Evolutionary conservation across 2,797 vertebrate species (phyloP).

Genomic region (Karalla daura): DNA sequence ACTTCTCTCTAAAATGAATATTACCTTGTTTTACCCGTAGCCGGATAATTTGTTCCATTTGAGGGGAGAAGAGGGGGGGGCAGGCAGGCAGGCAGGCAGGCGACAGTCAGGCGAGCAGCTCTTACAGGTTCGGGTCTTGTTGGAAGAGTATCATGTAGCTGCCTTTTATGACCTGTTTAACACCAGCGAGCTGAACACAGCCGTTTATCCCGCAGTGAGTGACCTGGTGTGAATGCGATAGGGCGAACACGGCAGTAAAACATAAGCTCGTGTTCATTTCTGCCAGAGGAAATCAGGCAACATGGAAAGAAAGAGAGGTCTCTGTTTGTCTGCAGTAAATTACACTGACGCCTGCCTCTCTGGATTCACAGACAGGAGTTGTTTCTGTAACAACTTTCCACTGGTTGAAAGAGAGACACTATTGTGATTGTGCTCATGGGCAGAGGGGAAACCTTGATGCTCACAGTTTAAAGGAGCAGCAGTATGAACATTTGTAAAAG

Average conservation of each 20-base stretch:
- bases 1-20: slow-evolving; percentile 58
- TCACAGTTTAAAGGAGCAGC: slow-evolving; percentile 35
- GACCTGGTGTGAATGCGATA: slow-evolving; percentile 64
- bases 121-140: slow-evolving; percentile 72
- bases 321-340: slow-evolving; percentile 67
- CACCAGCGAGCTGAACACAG: slow-evolving; percentile 72
- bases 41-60: slow-evolving; percentile 77
- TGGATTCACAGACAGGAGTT: slow-evolving; percentile 38
- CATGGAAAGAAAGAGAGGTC: slow-evolving; percentile 68
- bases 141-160: slow-evolving; percentile 74
- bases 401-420: slow-evolving; percentile 46
- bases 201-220: slow-evolving; percentile 65
- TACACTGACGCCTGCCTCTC: slow-evolving; percentile 46
- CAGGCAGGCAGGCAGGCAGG: slow-evolving; percentile 50
- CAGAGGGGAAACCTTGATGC: slow-evolving; percentile 56
- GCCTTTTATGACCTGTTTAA: slow-evolving; percentile 83
- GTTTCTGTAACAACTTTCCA: slow-evolving; percentile 63
- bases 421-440: slow-evolving; percentile 48
- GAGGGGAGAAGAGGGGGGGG: too few species aligned
- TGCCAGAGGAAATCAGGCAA: slow-evolving; percentile 61
- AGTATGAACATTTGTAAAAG: slow-evolving; percentile 40
- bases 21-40: slow-evolving; percentile 68
- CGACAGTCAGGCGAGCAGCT: slow-evolving; percentile 72
- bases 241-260: slow-evolving; percentile 58
- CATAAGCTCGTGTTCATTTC: slow-evolving; percentile 56